phyloP scores from a whole-genome alignment of 53 echinoderm and acorn worm genomes.

The Henricia sp. region DNA sequence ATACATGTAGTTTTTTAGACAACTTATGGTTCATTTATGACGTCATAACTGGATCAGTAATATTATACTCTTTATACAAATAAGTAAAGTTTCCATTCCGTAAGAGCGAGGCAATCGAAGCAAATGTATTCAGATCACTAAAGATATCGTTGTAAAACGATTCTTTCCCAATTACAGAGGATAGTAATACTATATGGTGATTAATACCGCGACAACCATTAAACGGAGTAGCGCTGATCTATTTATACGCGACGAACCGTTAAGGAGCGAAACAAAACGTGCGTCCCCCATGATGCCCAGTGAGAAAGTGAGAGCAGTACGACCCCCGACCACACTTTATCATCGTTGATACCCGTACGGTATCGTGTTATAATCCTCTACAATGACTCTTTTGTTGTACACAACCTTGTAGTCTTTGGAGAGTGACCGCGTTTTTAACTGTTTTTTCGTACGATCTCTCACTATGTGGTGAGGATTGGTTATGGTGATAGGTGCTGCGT shows the following conservation, averaged over 20 bases:
- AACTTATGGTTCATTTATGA: too few species aligned
- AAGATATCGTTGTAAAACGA: too few species aligned
- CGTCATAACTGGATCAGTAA: too few species aligned
- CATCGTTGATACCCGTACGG: constrained; percentile 12
- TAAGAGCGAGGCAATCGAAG: too few species aligned
- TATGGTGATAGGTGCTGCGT: background rate
- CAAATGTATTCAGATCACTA: too few species aligned
- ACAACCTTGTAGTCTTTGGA: constrained; percentile 33
- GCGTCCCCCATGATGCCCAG: background rate
- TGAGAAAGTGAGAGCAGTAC: background rate
- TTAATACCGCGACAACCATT: background rate
- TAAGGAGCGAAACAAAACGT: background rate
- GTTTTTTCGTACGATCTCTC: constrained; percentile 49
- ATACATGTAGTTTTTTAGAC: too few species aligned
- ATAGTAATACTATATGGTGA: background rate
- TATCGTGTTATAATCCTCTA: constrained; percentile 17
- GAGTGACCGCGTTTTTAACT: constrained; percentile 29
- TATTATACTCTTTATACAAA: too few species aligned
- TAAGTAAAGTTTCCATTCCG: too few species aligned
- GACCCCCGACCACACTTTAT: background rate
- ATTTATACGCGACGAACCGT: too few species aligned
- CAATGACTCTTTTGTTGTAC: constrained; percentile 39
- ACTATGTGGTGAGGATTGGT: constrained; percentile 21
- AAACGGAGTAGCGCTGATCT: too few species aligned
- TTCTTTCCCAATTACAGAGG: background rate